A percentile compares a stretch with the other conserved stretches of the same genome.
phyloP scores from a whole-genome alignment of 2,797 vertebrate species.

The Pteropus rufus region DNA sequence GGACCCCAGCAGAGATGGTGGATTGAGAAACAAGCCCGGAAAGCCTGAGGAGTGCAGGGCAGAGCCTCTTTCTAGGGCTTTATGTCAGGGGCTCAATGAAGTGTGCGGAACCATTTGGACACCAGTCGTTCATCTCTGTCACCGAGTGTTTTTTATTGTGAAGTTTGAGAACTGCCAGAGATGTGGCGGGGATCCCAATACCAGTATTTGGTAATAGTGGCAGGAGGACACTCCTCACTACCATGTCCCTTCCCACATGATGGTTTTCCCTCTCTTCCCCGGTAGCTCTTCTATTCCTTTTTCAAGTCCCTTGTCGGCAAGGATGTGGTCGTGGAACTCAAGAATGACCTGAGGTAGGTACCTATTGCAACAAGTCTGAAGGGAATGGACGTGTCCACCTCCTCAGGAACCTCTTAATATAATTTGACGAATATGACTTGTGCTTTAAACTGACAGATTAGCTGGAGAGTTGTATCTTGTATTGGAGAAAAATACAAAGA shows the following conservation, averaged over 20 bases:
- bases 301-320: slow-evolving; percentile 97
- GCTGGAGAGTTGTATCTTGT: neutral
- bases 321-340: slow-evolving; percentile 97
- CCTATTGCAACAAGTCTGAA: neutral
- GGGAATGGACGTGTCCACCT: neutral
- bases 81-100: neutral
- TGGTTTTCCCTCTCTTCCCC: neutral
- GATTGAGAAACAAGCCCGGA: too few species aligned
- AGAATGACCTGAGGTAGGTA: slow-evolving; percentile 93
- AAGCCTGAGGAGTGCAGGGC: neutral
- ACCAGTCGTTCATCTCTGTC: neutral
- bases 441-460: neutral
- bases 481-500: neutral
- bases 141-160: neutral
- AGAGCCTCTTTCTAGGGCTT: neutral
- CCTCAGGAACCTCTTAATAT: neutral
- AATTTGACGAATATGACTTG: neutral
- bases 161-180: neutral
- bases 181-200: neutral
- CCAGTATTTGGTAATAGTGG: neutral
- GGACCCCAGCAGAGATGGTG: neutral
- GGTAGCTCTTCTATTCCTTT: slow-evolving; percentile 95
- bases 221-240: neutral
- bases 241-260: neutral
- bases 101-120: neutral